phyloP scores from a whole-genome alignment of 1,140 invertebrate genomes.

The Ericerus pela region DNA sequence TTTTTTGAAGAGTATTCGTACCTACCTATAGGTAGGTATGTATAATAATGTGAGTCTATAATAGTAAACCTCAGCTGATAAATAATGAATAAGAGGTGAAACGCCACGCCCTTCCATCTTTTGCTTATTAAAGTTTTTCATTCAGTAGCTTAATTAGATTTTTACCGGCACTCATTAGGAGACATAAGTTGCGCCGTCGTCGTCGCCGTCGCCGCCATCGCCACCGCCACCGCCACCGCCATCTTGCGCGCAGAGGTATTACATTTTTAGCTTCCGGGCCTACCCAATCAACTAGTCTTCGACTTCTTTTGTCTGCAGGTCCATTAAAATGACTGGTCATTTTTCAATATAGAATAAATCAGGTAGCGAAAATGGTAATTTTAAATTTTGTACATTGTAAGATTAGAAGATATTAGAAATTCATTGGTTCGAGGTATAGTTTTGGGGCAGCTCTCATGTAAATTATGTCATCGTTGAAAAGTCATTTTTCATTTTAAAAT shows the following conservation, averaged over 20 bases:
- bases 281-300: conserved; percentile 8
- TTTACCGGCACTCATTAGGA: conserved; percentile 11
- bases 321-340: conserved; percentile 1
- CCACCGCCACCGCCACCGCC: no score
- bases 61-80: no score
- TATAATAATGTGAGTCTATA: no score
- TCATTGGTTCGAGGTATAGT: no score
- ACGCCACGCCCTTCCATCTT: conserved; percentile 6
- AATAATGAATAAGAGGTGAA: conserved; percentile 1
- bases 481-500: no score
- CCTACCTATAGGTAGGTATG: no score
- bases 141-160: conserved; percentile 11
- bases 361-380: conserved; percentile 3
- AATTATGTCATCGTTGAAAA: no score
- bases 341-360: conserved; percentile 7
- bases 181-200: background rate
- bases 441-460: no score
- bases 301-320: conserved; percentile 5
- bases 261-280: conserved; percentile 2
- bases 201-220: no score
- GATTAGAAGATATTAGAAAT: no score
- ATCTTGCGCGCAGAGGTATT: background rate
- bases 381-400: conserved; percentile 8
- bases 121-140: conserved; percentile 11
- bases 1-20: conserved; percentile 2